Conservation (phyloP, 2,888 invertebrate genomes). For the Nezara viridula region DNA sequence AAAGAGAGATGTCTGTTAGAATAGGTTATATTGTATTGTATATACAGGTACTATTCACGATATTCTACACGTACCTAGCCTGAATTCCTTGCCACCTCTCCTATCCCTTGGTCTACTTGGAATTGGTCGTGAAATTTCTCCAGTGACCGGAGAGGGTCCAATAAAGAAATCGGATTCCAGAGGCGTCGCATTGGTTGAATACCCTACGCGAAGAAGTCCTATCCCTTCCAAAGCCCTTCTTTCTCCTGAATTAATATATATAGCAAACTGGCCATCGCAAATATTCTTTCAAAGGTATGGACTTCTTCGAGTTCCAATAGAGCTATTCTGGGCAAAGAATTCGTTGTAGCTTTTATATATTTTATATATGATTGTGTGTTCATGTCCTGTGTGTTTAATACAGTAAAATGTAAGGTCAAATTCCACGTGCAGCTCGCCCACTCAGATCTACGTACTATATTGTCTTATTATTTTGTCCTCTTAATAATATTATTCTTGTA, state of each 20-base stretch:
- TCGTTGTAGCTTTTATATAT: too few species aligned
- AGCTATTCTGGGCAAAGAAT: background rate
- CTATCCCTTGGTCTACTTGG: background rate
- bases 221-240: background rate
- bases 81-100: background rate
- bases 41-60: too few species aligned
- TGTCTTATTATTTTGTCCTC: too few species aligned
- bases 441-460: too few species aligned
- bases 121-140: background rate
- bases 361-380: too few species aligned
- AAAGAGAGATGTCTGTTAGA: too few species aligned
- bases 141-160: background rate
- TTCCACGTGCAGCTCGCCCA: too few species aligned
- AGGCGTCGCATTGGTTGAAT: slow-evolving; percentile 22
- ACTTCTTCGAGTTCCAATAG: background rate
- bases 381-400: too few species aligned
- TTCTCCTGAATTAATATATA: background rate
- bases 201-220: background rate
- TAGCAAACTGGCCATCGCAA: background rate
- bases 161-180: slow-evolving; percentile 40
- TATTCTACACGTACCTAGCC: background rate
- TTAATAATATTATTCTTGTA: too few species aligned
- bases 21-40: too few species aligned
- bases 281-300: background rate
- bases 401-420: too few species aligned